phyloP scores from a whole-genome alignment of 30 jellyfish, hydroid and myxozoan species.

The Pelagia noctiluca region DNA sequence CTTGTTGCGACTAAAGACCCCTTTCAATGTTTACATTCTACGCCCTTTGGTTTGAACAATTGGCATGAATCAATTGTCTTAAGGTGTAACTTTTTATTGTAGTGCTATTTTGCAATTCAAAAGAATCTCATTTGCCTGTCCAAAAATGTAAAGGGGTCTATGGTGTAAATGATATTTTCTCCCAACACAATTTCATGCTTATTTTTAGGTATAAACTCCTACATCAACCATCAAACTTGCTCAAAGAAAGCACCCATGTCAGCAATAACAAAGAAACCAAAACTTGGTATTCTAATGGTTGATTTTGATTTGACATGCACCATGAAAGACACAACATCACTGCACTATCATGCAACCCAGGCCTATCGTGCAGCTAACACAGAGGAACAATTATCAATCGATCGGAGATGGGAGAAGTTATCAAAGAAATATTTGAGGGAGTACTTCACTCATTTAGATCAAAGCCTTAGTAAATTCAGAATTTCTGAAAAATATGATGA shows the following conservation, averaged over 20 bases:
- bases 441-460: constrained; percentile 33
- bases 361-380: constrained; percentile 36
- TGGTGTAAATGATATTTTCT: neutral
- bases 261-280: neutral
- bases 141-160: neutral
- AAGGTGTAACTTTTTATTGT: too few species aligned
- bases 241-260: constrained; percentile 4
- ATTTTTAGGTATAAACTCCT: too few species aligned
- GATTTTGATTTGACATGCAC: constrained; percentile 74
- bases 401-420: constrained; percentile 48
- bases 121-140: neutral
- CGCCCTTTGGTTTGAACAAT: too few species aligned
- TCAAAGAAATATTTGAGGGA: constrained; percentile 49
- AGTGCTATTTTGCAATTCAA: too few species aligned
- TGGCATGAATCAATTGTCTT: too few species aligned
- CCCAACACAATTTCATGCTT: neutral
- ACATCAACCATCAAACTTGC: constrained; percentile 27
- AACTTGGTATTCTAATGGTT: constrained; percentile 57
- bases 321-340: constrained; percentile 48
- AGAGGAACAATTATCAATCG: constrained; percentile 21
- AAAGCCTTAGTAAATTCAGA: constrained; percentile 7
- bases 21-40: too few species aligned
- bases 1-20: too few species aligned
- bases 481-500: constrained; percentile 20
- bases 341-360: constrained; percentile 58